These are phyloP conservation scores for Microcebus jonahi DNA, from an alignment of 2,113 vertebrate genomes.

Conservation along the genomic window DNA sequence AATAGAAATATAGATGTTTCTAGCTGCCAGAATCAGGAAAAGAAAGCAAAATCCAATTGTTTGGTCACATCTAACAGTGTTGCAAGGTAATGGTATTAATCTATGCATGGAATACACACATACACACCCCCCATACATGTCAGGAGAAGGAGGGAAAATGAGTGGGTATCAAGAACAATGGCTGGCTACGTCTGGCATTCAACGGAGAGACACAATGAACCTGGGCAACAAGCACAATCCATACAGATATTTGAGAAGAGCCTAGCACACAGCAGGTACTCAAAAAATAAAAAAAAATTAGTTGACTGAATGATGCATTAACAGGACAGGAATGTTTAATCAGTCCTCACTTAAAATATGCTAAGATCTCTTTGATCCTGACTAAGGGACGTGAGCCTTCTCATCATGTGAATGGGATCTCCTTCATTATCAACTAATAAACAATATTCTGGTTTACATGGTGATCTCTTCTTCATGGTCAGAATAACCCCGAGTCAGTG, in stretches of 20 bases:
- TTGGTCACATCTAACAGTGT: background rate
- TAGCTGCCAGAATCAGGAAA: slow-evolving; percentile 10
- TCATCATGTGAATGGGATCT: background rate
- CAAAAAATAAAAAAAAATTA: background rate
- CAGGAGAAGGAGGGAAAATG: background rate
- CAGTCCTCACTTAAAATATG: background rate
- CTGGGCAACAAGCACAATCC: background rate
- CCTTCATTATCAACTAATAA: background rate
- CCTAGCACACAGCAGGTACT: background rate
- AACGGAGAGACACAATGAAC: background rate
- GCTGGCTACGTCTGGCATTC: background rate
- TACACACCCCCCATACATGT: background rate
- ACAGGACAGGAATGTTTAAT: background rate
- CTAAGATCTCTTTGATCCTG: background rate
- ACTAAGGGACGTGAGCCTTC: background rate
- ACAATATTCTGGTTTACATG: background rate
- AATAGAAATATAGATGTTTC: background rate
- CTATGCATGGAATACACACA: background rate
- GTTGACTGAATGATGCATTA: background rate
- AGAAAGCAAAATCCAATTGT: slow-evolving; percentile 12
- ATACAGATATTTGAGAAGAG: background rate
- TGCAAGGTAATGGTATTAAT: background rate
- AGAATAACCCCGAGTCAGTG: background rate
- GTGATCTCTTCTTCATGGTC: background rate
- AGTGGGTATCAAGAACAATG: background rate